Evolutionary conservation across 2,888 invertebrate species (phyloP).

Genomic region (Rhopalosiphum nymphaeae): DNA sequence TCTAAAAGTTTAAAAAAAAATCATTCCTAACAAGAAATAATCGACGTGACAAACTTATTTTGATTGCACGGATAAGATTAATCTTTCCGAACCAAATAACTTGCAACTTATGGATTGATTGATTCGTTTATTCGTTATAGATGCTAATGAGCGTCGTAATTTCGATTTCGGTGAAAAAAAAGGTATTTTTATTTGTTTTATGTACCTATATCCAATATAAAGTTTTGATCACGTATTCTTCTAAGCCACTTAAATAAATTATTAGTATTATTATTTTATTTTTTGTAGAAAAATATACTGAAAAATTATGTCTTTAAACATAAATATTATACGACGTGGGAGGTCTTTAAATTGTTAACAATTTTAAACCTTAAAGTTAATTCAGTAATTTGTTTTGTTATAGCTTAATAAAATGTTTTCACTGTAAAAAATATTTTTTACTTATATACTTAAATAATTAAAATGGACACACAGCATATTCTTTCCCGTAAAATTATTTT

Average conservation of each 20-base stretch:
- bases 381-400: slow-evolving; percentile 21
- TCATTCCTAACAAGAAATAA: slow-evolving; percentile 56
- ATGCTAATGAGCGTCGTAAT: slow-evolving; percentile 36
- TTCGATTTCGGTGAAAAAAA: neutral
- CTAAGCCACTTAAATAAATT: slow-evolving; percentile 14
- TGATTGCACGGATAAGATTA: slow-evolving; percentile 45
- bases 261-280: neutral
- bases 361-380: slow-evolving; percentile 1
- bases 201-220: neutral
- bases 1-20: slow-evolving; percentile 22
- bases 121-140: slow-evolving; percentile 45
- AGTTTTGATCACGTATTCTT: neutral
- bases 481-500: neutral
- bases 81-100: slow-evolving; percentile 29
- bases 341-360: slow-evolving; percentile 31
- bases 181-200: slow-evolving; percentile 4
- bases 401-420: slow-evolving; percentile 8
- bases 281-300: neutral
- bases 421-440: neutral
- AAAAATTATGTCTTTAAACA: slow-evolving; percentile 21
- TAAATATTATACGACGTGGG: slow-evolving; percentile 23
- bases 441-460: neutral
- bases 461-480: neutral
- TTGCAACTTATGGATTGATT: slow-evolving; percentile 39
- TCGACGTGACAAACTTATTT: slow-evolving; percentile 52